A percentile compares a stretch with the other conserved stretches of the same genome.
Evolutionary conservation across 64 coral and sea anemone genomes (phyloP).

Genomic region (Trachythela sp.): DNA sequence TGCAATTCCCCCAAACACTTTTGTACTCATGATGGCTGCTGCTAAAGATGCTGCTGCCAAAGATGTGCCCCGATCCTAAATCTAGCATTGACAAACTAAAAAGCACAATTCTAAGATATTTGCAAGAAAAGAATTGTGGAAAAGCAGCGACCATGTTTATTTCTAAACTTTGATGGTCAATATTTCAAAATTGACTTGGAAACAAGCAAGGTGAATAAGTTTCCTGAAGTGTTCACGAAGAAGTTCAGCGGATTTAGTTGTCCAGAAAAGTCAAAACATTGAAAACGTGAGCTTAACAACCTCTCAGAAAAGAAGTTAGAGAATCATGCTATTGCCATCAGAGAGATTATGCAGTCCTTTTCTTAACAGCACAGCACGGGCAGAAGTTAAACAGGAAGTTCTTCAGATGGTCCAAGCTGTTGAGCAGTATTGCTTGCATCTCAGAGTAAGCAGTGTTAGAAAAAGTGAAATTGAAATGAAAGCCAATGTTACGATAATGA

Average conservation of each 20-base stretch:
- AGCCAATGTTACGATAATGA: background rate
- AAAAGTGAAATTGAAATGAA: background rate
- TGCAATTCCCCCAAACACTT: background rate
- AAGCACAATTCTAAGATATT: slow-evolving; percentile 1
- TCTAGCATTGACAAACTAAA: slow-evolving; percentile 28
- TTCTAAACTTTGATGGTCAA: slow-evolving; percentile 26
- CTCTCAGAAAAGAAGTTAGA: slow-evolving; percentile 22
- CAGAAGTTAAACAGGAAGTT: background rate
- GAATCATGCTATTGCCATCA: background rate
- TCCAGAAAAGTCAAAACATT: slow-evolving; percentile 31
- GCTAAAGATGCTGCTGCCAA: slow-evolving; percentile 24
- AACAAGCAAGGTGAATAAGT: background rate
- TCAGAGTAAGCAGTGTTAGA: background rate
- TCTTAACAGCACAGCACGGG: background rate
- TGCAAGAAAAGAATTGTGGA: background rate
- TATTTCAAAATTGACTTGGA: slow-evolving; percentile 24
- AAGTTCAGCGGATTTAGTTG: slow-evolving; percentile 23
- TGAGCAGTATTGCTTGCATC: slow-evolving; percentile 5
- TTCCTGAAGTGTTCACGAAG: slow-evolving; percentile 9
- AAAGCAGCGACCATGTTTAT: slow-evolving; percentile 2
- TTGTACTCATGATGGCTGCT: slow-evolving; percentile 22
- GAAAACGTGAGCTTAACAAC: slow-evolving; percentile 12
- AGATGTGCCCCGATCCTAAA: slow-evolving; percentile 1
- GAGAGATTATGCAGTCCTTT: slow-evolving; percentile 16
- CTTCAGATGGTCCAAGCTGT: background rate